Evolutionary conservation across 2,888 invertebrate species (phyloP).

Genomic region (Eurois occulta): DNA sequence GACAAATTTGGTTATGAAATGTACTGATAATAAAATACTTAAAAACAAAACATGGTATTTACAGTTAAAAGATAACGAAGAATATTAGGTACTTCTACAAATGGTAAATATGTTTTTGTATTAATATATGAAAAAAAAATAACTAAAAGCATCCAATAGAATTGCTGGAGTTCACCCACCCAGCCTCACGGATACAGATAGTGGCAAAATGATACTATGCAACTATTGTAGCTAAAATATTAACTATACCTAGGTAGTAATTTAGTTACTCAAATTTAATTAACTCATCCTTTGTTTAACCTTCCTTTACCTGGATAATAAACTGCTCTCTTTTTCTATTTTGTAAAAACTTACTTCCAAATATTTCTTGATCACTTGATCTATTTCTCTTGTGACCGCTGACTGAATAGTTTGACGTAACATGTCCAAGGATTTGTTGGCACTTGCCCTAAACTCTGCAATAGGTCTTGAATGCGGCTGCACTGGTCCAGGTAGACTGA

Average conservation of each 20-base stretch:
- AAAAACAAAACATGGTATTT: not conserved
- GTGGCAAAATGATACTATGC: not conserved
- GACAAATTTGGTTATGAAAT: not conserved
- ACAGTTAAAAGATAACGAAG: not conserved
- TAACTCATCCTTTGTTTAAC: not conserved
- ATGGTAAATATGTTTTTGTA: not conserved
- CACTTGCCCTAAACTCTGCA: slow-evolving; percentile 91
- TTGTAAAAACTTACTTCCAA: slow-evolving; percentile 90
- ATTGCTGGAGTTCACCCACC: not conserved
- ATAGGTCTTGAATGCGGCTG: slow-evolving; percentile 89
- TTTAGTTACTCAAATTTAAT: not conserved
- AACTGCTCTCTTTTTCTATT: not conserved
- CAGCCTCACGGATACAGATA: not conserved
- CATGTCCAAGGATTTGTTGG: slow-evolving; percentile 94
- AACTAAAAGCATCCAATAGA: too few species aligned
- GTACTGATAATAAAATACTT: not conserved
- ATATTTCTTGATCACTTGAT: slow-evolving; percentile 94
- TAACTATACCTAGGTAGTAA: not conserved
- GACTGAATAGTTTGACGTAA: slow-evolving; percentile 94
- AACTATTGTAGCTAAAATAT: not conserved
- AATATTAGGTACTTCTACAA: not conserved
- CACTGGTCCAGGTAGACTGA: slow-evolving; percentile 90
- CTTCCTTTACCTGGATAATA: not conserved
- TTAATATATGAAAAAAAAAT: not conserved
- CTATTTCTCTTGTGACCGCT: slow-evolving; percentile 94